Base-by-base conservation (phyloP, 2,797 vertebrate genomes). In the Sebastes matsubarae region DNA sequence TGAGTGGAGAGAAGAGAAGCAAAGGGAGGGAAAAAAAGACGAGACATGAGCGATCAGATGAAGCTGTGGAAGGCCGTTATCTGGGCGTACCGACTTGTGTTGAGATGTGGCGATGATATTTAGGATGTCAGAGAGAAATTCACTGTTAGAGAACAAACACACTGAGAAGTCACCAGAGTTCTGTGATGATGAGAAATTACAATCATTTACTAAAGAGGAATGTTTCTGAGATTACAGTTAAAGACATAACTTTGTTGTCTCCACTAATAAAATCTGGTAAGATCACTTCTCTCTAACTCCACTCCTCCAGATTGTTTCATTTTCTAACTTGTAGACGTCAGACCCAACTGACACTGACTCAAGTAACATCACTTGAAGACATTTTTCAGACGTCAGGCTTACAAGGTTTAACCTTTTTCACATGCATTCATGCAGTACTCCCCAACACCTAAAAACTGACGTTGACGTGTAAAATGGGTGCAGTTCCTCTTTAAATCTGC, bases 71-170 rank as follows among this genome's bases (percentile, higher is more conserved):
- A 82, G 61, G 65, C 22, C 30, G 60, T 65, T 76, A 79, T 89
- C 74, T 58, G 64, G 52, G 32, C 16, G 16, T 36, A 14, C 22
- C 1, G 30, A 46, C 29, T 2, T 60, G 74, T 34, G 75, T 79
- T 81, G 84, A 85, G 77, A 88, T 79, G 74, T 58, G 74, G 65
- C 1, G 77, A 90, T 85, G 81, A 83, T 83, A 75, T 87, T 79
- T 59, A 63, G 42, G 58, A 70, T 71, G 79, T 77, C 71, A 80
- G 75, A 65, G 63, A 72, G 12, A 83, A 22, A 38, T 34, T 72
- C 24, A 22, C n/a, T 5, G 18, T 54, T 30, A 81, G 60, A 12
- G 38, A 24, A 76, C 54, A 24, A 59, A 70, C 12, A 12, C n/a
- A 25, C 6, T 22, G 58, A 59, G 77, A 42, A 22, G 70, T 13